Evolutionary conservation across 2,797 vertebrate species (phyloP), one percentile per base, ranked within the genome.

Genomic region (Lepus oiostolus): DNA sequence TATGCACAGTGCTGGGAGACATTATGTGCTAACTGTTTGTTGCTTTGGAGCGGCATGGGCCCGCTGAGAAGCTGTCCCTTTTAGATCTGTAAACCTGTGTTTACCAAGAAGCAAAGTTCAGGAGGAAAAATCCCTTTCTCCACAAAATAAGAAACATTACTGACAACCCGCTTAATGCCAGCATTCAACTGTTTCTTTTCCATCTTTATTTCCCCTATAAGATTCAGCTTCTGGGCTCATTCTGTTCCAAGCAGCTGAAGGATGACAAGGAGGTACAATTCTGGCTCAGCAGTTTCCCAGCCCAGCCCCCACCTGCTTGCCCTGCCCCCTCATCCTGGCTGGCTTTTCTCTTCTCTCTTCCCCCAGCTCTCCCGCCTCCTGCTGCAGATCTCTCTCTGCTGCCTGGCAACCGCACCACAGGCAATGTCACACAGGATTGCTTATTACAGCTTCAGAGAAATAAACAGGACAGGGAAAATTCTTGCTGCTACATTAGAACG

Each of bases 241-340:
- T 93, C 94, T 95, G 77, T 77, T 81, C 77, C 32, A 32, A 77
- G 85, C 93, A 92, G 93, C 52, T 79, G 88, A 94, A 97, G 0
- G 3, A 88, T 70, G 83, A 30, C 0, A 19, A 74, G 67, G 50
- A 86, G 62, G 11, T 7, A 11, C 93, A 93, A 97, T 67, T 84
- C 93, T 97, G 95, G 95, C 97, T 98, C 96, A 97, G 96, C 95
- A 88, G 10, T 97, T 98, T 96, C 90, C 0, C 24, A 80, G 12
- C 93, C 90, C 96, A 88, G 2, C 98, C 93, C 91, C 68, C 62
- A 87, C 60, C 13, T 6, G 79, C 90, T 84, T 65, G 83, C 72
- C 80, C 1, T 0, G 13, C 42, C 60, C 4, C 67, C 91, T 60
- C 2, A 96, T 84, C 74, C 84, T 47, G 54, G n/a, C 91, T 6